phyloP scores from a whole-genome alignment of 1,140 invertebrate species.

The Phenacoccus solenopsis region DNA sequence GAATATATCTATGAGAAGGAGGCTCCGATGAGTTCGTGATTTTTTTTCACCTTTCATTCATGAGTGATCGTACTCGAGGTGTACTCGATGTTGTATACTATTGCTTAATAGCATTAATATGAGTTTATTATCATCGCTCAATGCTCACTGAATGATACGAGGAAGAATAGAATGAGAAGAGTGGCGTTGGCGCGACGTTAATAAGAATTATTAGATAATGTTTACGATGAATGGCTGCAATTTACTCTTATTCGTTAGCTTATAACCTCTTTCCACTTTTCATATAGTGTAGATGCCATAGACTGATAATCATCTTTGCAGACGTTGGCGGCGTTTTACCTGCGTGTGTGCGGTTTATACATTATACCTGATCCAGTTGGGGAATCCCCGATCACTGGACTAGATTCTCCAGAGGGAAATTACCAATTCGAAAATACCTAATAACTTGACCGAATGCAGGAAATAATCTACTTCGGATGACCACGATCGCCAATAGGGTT shows the following conservation, averaged over 20 bases:
- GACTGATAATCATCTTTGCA: too few species aligned
- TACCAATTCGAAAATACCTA: too few species aligned
- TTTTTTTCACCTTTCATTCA: not conserved
- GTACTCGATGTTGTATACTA: not conserved
- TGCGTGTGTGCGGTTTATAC: too few species aligned
- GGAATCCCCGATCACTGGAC: too few species aligned
- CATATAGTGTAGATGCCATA: too few species aligned
- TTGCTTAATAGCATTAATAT: not conserved
- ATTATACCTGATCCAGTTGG: too few species aligned
- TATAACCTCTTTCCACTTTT: too few species aligned
- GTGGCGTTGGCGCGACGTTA: not conserved
- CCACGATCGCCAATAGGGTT: too few species aligned
- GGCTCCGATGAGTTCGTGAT: not conserved
- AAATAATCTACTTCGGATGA: too few species aligned
- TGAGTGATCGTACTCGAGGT: not conserved
- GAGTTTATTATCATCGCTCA: not conserved
- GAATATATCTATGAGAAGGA: not conserved
- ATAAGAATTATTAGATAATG: not conserved
- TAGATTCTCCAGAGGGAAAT: too few species aligned
- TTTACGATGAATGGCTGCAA: not conserved
- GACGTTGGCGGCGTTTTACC: too few species aligned
- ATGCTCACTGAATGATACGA: not conserved
- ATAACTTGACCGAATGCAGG: too few species aligned
- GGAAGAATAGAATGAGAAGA: not conserved
- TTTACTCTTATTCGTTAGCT: not conserved